phyloP scores from a whole-genome alignment of 2,113 vertebrate genomes.

The Asarcornis scutulata region DNA sequence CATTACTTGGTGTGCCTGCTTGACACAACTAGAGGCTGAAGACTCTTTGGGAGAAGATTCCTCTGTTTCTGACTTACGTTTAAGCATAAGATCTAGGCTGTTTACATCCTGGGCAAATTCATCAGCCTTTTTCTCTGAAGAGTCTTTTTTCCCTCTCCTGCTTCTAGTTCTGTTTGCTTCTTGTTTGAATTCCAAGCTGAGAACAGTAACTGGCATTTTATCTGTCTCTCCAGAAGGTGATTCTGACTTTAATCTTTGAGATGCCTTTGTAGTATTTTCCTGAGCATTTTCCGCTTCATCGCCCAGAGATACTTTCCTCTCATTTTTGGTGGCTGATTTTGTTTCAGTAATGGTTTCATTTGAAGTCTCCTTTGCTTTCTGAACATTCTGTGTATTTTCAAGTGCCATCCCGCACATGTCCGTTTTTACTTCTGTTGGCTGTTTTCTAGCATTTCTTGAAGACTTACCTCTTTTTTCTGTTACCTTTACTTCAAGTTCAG shows the following conservation, averaged over 20 bases:
- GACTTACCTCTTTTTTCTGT: neutral
- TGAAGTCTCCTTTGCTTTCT: neutral
- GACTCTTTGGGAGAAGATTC: neutral
- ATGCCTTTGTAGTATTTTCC: neutral
- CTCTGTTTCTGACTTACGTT: neutral
- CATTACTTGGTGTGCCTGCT: neutral
- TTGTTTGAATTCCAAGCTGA: neutral
- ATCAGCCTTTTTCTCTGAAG: neutral
- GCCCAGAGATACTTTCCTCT: neutral
- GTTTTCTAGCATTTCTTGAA: constrained; percentile 18
- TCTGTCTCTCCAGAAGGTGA: neutral
- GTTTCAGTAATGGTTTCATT: neutral
- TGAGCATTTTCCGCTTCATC: neutral
- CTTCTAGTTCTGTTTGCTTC: neutral
- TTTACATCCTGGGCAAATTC: neutral
- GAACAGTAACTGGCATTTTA: neutral
- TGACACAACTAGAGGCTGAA: neutral
- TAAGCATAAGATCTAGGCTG: neutral
- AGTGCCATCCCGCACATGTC: rapidly evolving
- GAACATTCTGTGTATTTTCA: neutral
- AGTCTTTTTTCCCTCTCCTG: neutral
- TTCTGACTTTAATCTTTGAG: neutral
- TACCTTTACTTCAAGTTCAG: neutral
- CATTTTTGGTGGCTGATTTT: neutral
- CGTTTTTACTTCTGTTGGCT: neutral